phyloP scores from a whole-genome alignment of 2,888 invertebrate genomes.

The Rhagium mordax region DNA sequence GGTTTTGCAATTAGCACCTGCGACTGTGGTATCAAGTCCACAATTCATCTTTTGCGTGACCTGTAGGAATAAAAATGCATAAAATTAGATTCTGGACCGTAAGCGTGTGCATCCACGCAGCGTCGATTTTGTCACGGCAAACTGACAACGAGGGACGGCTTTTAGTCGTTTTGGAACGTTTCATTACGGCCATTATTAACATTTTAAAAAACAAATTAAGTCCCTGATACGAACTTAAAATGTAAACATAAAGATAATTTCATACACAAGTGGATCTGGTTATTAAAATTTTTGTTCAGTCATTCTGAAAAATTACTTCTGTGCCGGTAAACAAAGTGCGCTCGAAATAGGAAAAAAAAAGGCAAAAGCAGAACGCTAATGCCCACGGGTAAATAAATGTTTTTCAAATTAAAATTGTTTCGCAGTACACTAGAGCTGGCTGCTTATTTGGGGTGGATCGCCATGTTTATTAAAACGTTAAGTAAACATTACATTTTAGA shows the following conservation, averaged over 20 bases:
- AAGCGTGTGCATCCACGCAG: too few relatives aligned
- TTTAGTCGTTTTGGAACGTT: background rate
- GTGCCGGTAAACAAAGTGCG: conserved; percentile 54
- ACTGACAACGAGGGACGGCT: background rate
- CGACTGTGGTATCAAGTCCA: too few relatives aligned
- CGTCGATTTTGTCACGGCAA: too few relatives aligned
- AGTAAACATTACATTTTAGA: conserved; percentile 34
- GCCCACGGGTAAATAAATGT: conserved; percentile 47
- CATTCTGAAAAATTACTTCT: conserved; percentile 58
- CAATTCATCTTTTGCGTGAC: too few relatives aligned
- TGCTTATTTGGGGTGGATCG: conserved; percentile 10
- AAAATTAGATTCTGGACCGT: too few relatives aligned
- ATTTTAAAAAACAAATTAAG: conserved; percentile 43
- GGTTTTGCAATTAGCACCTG: too few relatives aligned
- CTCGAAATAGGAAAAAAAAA: conserved; percentile 43
- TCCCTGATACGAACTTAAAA: conserved; percentile 43
- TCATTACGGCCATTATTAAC: conserved; percentile 32
- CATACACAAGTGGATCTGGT: conserved; percentile 54
- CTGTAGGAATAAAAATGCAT: too few relatives aligned
- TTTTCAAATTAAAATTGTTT: conserved; percentile 54
- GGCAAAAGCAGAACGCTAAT: conserved; percentile 35
- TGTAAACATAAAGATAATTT: conserved; percentile 53
- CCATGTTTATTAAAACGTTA: conserved; percentile 31
- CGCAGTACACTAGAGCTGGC: conserved; percentile 16
- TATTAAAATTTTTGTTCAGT: conserved; percentile 57